Evolutionary conservation across 2,888 invertebrate genomes (phyloP), one percentile per base, ranked within the genome.

Genomic region (Theretra japonica): DNA sequence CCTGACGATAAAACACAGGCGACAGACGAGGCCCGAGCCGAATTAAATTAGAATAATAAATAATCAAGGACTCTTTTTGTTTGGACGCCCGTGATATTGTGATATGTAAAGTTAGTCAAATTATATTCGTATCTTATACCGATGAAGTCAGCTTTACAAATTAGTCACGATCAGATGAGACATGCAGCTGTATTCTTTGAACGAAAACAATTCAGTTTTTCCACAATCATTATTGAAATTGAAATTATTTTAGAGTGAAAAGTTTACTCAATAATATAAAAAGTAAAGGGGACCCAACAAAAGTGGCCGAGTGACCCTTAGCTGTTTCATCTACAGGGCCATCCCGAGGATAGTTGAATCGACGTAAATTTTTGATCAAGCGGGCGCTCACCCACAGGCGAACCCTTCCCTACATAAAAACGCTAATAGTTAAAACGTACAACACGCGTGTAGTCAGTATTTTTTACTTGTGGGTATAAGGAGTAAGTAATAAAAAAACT

Each of bases 401-500:
- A 94, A 93, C 94, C 94, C 94, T 93, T 94, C 91, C 87, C 87
- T 85, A 84, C 84, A 87, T 79, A 88, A 83, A 90, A 90, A 88
- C 86, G 85, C 89, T 93, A 91, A 93, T 93, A 93, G 94, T 93
- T 90, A 90, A 93, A 93, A 94, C 90, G 91, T 91, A 88, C 90
- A 89, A 88, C 89, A 87, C 88, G 88, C 87, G 88, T 86, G 89
- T 87, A 87, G 90, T 83, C 80, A 80, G 86, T 90, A 90, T 92
- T 90, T 92, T 92, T 93, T 91, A 85, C 88, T 90, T 91, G 91
- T 92, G 93, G 91, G 92, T 93, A 91, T 89, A 89, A 91, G 91
- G 89, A 94, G 92, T 86, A 86, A 88, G 93, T 91, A 93, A 93
- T 93, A 94, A 94, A 94, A n/a, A 94, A 94, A 94, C 89, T 92